These are phyloP conservation scores for Mola mola DNA, from an alignment of 2,113 vertebrate genomes.

Conservation along the genomic window DNA sequence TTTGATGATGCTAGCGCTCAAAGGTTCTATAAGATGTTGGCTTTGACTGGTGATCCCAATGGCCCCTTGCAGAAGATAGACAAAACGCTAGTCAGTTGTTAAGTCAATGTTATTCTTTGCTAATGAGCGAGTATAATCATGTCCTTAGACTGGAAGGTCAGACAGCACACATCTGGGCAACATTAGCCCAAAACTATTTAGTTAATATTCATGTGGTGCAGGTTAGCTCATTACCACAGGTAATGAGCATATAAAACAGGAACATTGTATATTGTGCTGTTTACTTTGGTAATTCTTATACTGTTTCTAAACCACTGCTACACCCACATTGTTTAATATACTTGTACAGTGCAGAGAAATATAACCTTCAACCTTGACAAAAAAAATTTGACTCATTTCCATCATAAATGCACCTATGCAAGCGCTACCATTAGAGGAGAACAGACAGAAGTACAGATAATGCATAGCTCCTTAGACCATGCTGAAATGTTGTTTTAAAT, in stretches of 20 bases:
- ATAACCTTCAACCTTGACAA: slow-evolving; percentile 1
- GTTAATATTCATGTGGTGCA: slow-evolving; percentile 54
- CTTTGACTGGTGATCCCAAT: neutral
- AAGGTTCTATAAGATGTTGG: neutral
- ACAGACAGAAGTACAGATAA: too few relatives aligned
- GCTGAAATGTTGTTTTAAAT: too few relatives aligned
- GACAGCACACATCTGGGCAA: slow-evolving; percentile 13
- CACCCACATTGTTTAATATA: neutral
- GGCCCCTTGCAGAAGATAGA: neutral
- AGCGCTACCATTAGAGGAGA: neutral
- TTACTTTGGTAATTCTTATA: slow-evolving; percentile 17
- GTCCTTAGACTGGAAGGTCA: slow-evolving; percentile 49
- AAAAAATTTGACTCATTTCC: neutral
- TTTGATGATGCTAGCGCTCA: too few relatives aligned
- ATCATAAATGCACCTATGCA: neutral
- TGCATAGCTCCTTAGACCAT: too few relatives aligned
- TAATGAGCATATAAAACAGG: slow-evolving; percentile 6
- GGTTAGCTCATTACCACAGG: slow-evolving; percentile 36
- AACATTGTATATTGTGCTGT: slow-evolving; percentile 16
- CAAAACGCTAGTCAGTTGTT: neutral
- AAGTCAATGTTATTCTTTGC: slow-evolving; percentile 20
- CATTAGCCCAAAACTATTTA: slow-evolving; percentile 41
- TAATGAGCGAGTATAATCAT: slow-evolving; percentile 8
- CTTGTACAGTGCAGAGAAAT: neutral
- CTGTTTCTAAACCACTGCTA: slow-evolving; percentile 10